phyloP scores from a whole-genome alignment of 1,140 invertebrate genomes.

The Caenorhabditis briggsae region DNA sequence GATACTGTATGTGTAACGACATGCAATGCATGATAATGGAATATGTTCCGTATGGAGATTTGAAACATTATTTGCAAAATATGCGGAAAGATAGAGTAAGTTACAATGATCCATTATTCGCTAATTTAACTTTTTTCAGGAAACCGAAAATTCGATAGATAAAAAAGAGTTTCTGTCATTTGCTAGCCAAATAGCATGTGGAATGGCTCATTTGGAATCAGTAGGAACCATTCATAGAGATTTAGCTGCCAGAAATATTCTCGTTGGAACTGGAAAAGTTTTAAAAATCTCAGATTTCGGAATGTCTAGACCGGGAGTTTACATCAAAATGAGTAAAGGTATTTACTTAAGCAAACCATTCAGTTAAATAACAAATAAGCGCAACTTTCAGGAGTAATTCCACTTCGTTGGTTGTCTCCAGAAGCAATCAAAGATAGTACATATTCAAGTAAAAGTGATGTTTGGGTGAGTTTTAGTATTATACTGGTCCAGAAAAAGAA shows the following conservation, averaged over 20 bases:
- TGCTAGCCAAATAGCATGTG: conserved; percentile 59
- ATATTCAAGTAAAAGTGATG: conserved; percentile 64
- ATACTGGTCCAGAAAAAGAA: too few species aligned
- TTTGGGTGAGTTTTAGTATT: conserved; percentile 46
- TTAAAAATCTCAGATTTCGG: conserved; percentile 94
- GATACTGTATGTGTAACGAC: conserved; percentile 45
- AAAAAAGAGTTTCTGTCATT: conserved; percentile 58
- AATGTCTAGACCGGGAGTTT: conserved; percentile 85
- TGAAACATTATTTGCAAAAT: conserved; percentile 66
- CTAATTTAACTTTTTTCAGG: conserved; percentile 13
- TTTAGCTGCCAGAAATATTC: conserved; percentile 68
- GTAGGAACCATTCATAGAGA: conserved; percentile 65
- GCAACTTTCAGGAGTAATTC: conserved; percentile 55
- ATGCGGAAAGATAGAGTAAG: conserved; percentile 59
- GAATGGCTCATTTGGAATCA: conserved; percentile 81
- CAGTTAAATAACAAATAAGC: not conserved
- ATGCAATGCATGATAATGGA: conserved; percentile 66
- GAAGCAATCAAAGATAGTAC: conserved; percentile 66
- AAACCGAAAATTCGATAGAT: conserved; percentile 54
- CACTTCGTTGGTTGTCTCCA: conserved; percentile 61
- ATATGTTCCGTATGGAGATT: conserved; percentile 65
- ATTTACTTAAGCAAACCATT: not conserved
- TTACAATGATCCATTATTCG: not conserved
- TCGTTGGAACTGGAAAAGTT: conserved; percentile 87
- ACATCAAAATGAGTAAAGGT: conserved; percentile 66